phyloP scores from a whole-genome alignment of 35 echinoderm and acorn worm species.

The Apostichopus parvimensis region DNA sequence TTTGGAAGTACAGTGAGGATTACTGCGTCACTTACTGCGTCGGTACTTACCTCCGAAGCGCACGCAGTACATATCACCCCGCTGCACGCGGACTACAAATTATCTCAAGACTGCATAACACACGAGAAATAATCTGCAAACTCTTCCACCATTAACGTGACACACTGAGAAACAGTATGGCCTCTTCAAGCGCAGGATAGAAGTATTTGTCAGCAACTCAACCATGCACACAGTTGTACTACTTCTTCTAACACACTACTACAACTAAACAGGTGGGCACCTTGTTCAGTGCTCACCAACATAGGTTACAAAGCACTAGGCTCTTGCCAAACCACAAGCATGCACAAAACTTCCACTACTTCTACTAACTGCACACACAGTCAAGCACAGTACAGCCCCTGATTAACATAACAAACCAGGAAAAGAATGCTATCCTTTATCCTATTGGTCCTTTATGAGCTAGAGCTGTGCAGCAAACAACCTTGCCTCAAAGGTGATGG shows the following conservation, averaged over 20 bases:
- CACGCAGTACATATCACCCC: too few species aligned
- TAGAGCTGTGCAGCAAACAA: slow-evolving; percentile 40
- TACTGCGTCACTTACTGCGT: too few species aligned
- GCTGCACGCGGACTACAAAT: too few species aligned
- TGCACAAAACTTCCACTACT: background rate
- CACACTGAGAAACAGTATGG: background rate
- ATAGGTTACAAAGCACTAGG: slow-evolving; percentile 4
- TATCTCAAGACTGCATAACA: background rate
- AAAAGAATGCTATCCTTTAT: slow-evolving; percentile 45
- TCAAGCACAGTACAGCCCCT: slow-evolving; percentile 18
- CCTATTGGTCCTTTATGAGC: slow-evolving; percentile 48
- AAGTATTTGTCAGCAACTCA: background rate
- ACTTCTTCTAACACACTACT: background rate
- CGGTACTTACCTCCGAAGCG: too few species aligned
- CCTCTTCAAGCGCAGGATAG: background rate
- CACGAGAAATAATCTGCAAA: background rate
- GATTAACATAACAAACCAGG: slow-evolving; percentile 45
- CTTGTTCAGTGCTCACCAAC: background rate
- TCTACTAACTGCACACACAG: background rate
- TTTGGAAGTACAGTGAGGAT: too few species aligned
- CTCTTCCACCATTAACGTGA: background rate
- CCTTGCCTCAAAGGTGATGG: slow-evolving; percentile 41
- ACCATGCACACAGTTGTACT: background rate
- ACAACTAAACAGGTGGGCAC: slow-evolving; percentile 25
- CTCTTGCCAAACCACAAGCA: slow-evolving; percentile 40